phyloP scores from a whole-genome alignment of 1,140 invertebrate genomes.

The Drosophila bifasciata region DNA sequence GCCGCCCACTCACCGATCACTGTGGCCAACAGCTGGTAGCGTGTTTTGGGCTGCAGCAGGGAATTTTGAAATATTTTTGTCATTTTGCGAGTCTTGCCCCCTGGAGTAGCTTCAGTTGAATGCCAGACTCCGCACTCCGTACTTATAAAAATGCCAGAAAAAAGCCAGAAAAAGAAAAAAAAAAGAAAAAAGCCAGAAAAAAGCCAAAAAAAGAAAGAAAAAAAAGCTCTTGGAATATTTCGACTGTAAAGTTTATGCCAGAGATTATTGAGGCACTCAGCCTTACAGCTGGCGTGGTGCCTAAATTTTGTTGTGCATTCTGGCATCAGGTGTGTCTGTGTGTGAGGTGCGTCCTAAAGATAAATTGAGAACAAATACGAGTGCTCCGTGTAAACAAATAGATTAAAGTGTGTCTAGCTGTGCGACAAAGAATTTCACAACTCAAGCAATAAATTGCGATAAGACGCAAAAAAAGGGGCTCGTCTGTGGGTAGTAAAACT shows the following conservation, averaged over 20 bases:
- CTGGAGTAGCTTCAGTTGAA: constrained; percentile 1
- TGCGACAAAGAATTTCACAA: constrained; percentile 17
- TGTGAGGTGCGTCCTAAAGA: neutral
- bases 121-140: neutral
- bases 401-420: neutral
- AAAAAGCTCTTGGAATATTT: constrained; percentile 8
- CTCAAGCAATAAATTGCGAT: neutral
- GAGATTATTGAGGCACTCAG: neutral
- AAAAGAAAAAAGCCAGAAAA: neutral
- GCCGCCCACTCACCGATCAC: constrained; percentile 69
- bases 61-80: constrained; percentile 32
- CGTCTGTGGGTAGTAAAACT: too few species aligned
- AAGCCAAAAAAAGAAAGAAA: too few species aligned
- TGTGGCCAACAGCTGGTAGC: constrained; percentile 69
- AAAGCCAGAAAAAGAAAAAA: too few species aligned
- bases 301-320: neutral
- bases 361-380: neutral
- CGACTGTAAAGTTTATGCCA: constrained; percentile 23
- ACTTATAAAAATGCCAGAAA: neutral
- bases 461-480: neutral
- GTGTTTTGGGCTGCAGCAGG: constrained; percentile 36
- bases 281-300: neutral
- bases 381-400: neutral
- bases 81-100: constrained; percentile 22
- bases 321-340: too few species aligned